Percentiles rank a stretch among this genome's conserved stretches.
phyloP scores from a whole-genome alignment of 35 echinoderm and acorn worm species.

The Diadema setosum region DNA sequence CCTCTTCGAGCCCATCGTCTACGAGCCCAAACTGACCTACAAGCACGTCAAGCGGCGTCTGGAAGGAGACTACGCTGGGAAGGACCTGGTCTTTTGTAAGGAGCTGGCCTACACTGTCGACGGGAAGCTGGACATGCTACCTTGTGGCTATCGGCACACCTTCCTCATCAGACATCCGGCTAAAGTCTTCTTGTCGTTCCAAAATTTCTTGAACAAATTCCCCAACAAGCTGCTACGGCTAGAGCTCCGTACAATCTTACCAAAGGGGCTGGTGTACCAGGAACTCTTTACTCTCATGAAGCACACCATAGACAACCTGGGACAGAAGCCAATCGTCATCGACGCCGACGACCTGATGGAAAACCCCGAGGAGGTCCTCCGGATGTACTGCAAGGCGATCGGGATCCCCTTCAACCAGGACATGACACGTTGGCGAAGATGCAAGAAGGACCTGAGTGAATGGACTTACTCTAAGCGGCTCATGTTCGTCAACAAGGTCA shows the following conservation, averaged over 20 bases:
- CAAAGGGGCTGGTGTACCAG: slow-evolving; percentile 50
- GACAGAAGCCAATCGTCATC: slow-evolving; percentile 75
- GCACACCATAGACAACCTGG: slow-evolving; percentile 58
- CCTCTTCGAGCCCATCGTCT: not conserved
- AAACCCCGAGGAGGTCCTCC: slow-evolving; percentile 42
- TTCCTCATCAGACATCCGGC: slow-evolving; percentile 79
- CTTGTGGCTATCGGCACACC: slow-evolving; percentile 57
- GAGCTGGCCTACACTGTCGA: slow-evolving; percentile 62
- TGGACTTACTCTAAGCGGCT: slow-evolving; percentile 77
- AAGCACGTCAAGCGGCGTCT: slow-evolving; percentile 37
- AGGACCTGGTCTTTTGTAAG: slow-evolving; percentile 62
- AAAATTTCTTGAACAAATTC: slow-evolving; percentile 54
- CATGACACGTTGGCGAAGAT: slow-evolving; percentile 62
- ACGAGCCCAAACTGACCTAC: slow-evolving; percentile 57
- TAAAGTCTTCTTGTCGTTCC: slow-evolving; percentile 59
- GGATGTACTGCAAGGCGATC: slow-evolving; percentile 62
- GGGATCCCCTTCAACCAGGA: slow-evolving; percentile 49
- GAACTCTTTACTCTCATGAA: slow-evolving; percentile 63
- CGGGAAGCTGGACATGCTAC: slow-evolving; percentile 52
- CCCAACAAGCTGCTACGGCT: slow-evolving; percentile 32
- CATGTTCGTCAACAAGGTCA: slow-evolving; percentile 77
- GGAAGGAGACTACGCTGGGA: slow-evolving; percentile 23
- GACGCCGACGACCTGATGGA: slow-evolving; percentile 78
- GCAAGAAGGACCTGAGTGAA: slow-evolving; percentile 54
- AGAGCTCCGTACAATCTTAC: slow-evolving; percentile 33